phyloP scores from a whole-genome alignment of 2,113 vertebrate species.

The Caranx melampygus region DNA sequence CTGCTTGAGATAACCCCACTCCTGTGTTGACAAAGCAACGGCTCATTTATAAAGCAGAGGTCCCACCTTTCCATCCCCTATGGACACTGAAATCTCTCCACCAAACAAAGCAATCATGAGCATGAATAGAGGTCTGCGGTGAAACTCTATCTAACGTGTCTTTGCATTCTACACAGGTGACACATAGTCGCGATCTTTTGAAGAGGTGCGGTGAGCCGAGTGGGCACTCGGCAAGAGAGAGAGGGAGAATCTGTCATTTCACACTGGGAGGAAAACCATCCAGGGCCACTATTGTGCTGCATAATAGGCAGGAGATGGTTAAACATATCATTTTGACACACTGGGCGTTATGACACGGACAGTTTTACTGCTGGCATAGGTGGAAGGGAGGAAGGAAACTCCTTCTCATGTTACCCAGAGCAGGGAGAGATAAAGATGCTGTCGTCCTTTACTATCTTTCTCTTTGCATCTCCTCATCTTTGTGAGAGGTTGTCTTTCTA shows the following conservation, averaged over 20 bases:
- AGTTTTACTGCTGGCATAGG: constrained; percentile 74
- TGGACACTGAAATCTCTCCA: constrained; percentile 75
- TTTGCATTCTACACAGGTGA: constrained; percentile 78
- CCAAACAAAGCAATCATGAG: constrained; percentile 80
- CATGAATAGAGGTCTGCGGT: constrained; percentile 75
- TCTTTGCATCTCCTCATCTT: constrained; percentile 25
- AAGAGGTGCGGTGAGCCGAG: constrained; percentile 70
- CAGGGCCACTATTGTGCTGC: constrained; percentile 68
- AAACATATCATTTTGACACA: constrained; percentile 81
- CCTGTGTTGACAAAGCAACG: constrained; percentile 77
- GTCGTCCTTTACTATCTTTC: constrained; percentile 19
- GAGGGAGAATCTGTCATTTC: constrained; percentile 79
- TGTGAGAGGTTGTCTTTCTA: neutral
- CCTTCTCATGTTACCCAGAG: constrained; percentile 65
- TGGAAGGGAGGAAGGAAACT: constrained; percentile 65
- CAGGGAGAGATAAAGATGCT: constrained; percentile 40
- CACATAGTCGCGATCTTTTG: constrained; percentile 73
- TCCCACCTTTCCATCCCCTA: constrained; percentile 74
- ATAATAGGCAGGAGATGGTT: constrained; percentile 77
- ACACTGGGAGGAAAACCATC: constrained; percentile 76
- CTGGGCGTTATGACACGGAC: constrained; percentile 74
- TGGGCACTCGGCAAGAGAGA: constrained; percentile 71
- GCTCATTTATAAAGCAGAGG: constrained; percentile 77
- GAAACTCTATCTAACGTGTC: constrained; percentile 77
- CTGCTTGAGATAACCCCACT: constrained; percentile 75